Evolutionary conservation across 2,113 vertebrate genomes (phyloP), one percentile per base, ranked within the genome.

Genomic region (Himantopus leucocephalus): DNA sequence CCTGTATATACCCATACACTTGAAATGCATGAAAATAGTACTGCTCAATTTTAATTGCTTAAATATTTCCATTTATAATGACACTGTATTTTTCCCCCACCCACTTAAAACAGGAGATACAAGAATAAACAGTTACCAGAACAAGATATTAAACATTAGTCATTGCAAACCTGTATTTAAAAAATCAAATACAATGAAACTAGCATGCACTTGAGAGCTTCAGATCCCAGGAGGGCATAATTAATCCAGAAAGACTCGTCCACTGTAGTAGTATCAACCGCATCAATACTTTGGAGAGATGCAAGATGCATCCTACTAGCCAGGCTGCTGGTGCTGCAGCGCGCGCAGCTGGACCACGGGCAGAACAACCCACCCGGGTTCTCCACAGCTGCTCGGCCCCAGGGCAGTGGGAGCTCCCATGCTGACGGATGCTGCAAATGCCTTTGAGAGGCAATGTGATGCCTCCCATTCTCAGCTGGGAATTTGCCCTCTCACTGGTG

Each of bases 11-110:
- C 5, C 20, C 15, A 41, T 63, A n/a, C 19, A 78, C 26, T 41
- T n/a, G 12, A 78, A 87, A 83, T 4, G 16, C 12, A 73, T 2
- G 1, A 62, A 87, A 88, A 94, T 7, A 76, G 39, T 29, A 92
- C 64, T n/a, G n/a, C 55, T 92, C 90, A 62, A 45, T 70, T 80
- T 73, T 95, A 91, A 97, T 97, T 96, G 92, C 77, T 75, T 93
- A 74, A 94, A 94, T 92, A 94, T 89, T 97, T 94, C 94, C 78
- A 94, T 94, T 97, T 90, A 77, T 93, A 96, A 98, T 91, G 41
- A 85, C 64, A 60, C 73, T 90, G 32, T 39, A 52, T 26, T 90
- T 86, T 95, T 68, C 60, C 35, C 73, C 45, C 56, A 29, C 71
- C 78, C 64, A 90, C 82, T 92, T 62, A 95, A 85, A 94, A 96